Percentiles rank a stretch among this genome's conserved stretches.
phyloP scores from a whole-genome alignment of 1,140 invertebrate species.

The Pachyrhynchus sulphureomaculatus region DNA sequence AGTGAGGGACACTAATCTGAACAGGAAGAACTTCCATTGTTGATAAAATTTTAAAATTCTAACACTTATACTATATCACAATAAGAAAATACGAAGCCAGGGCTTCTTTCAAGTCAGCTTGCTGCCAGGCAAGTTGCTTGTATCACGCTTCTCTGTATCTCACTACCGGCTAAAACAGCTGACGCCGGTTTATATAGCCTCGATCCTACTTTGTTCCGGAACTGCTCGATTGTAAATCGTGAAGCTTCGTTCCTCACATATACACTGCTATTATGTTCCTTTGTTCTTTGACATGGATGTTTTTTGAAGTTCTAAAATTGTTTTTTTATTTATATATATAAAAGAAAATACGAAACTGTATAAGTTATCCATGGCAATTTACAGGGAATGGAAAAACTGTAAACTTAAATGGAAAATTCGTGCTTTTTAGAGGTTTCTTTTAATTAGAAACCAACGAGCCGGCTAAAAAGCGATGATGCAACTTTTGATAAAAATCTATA shows the following conservation, averaged over 20 bases:
- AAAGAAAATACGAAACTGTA: not conserved
- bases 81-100: slow-evolving; percentile 29
- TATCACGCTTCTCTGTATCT: slow-evolving; percentile 5
- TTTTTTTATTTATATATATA: slow-evolving; percentile 10
- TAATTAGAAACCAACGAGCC: not conserved
- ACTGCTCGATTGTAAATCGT: not conserved
- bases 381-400: not conserved
- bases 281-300: slow-evolving; percentile 18
- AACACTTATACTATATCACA: slow-evolving; percentile 43
- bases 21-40: slow-evolving; percentile 41
- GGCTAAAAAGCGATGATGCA: slow-evolving; percentile 21
- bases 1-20: slow-evolving; percentile 23
- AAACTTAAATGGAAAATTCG: not conserved
- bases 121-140: slow-evolving; percentile 7
- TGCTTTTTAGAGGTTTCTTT: not conserved
- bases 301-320: slow-evolving; percentile 3
- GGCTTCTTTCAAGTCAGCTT: slow-evolving; percentile 6
- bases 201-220: slow-evolving; percentile 30
- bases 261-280: slow-evolving; percentile 16
- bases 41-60: slow-evolving; percentile 29
- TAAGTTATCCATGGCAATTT: not conserved
- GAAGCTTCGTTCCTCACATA: not conserved
- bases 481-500: slow-evolving; percentile 27
- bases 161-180: slow-evolving; percentile 22
- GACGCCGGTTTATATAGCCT: slow-evolving; percentile 24